Evolutionary conservation across 2,113 vertebrate genomes (phyloP).

Genomic region (Pseudolaguvia tuberculata): DNA sequence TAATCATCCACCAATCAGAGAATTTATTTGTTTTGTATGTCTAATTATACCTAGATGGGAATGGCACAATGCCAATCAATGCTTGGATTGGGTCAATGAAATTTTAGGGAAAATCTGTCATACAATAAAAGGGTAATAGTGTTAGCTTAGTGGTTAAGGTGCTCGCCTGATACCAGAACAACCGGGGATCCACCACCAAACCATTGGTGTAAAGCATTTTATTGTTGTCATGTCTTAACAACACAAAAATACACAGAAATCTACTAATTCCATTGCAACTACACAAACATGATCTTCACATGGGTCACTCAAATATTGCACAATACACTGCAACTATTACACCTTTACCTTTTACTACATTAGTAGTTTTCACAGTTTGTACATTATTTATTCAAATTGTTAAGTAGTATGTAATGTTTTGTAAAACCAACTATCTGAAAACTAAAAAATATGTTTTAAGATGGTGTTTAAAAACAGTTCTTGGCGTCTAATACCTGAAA

Average conservation of each 20-base stretch:
- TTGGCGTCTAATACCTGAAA: neutral
- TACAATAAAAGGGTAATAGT: no score
- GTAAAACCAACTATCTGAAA: neutral
- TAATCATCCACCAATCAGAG: no score
- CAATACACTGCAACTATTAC: constrained; percentile 12
- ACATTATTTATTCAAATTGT: neutral
- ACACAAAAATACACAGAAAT: neutral
- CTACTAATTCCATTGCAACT: neutral
- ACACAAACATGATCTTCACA: neutral
- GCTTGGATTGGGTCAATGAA: neutral
- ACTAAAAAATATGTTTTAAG: neutral
- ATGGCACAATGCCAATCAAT: neutral
- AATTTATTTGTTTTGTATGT: no score
- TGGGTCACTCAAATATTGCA: neutral
- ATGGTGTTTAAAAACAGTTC: neutral
- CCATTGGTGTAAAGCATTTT: no score
- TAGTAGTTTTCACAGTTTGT: constrained; percentile 8
- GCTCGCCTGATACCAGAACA: no score
- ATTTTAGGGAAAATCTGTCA: neutral
- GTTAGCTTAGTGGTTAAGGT: no score
- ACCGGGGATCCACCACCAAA: no score
- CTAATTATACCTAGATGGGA: no score
- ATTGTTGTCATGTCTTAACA: neutral
- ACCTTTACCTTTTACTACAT: neutral
- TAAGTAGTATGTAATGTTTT: neutral